Base-by-base conservation (phyloP, 1,140 invertebrate genomes). In the Apis cerana region DNA sequence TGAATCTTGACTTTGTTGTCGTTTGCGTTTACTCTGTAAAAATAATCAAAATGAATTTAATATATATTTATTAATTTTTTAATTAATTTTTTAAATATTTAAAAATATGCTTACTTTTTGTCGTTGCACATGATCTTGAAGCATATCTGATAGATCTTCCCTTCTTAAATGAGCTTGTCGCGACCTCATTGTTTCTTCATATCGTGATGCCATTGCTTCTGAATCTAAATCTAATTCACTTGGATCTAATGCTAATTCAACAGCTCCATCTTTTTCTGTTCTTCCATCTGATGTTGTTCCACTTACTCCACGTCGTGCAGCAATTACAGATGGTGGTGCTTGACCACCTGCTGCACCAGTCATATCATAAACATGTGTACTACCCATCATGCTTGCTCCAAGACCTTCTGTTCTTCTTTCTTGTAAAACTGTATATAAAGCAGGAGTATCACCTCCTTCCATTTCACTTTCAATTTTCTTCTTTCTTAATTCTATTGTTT, bases 121-220 rank as follows among this genome's bases (percentile, higher is more conserved):
- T 88, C 98, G 96, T 43, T 98, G 98, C 33, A 99, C 98, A 94
- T 99, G 99, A 94, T 99, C 99, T 43, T 98, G 98, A 82, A 99
- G 96, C 98, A 99, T 99, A 92, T 99, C 99, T 33, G 98, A 99
- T 19, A 99, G 95, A 95, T 99, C 99, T 95, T 99, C 99, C 85
- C 98, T 97, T 84, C 97, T 96, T 56, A 98, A 94, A 91, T 97
- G 96, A 87, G 97, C 97, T 90, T 99, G 97, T 90, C 98, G 97
- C 91, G 99, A 98, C 67, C 98, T 95, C 94, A 99, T 96, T 80
- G 99, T 98, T 88, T 99, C 98, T 92, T 99, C 99, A 93, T 99
- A 99, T 58, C 99, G 95, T 59, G 98, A 98, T 74, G 98, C 98
- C 97, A 99, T 98, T 4, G 98, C 98, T 87, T 98, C 98, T 64